Conservation (phyloP, 2,888 invertebrate species). For the Platerodrilus igneus region DNA sequence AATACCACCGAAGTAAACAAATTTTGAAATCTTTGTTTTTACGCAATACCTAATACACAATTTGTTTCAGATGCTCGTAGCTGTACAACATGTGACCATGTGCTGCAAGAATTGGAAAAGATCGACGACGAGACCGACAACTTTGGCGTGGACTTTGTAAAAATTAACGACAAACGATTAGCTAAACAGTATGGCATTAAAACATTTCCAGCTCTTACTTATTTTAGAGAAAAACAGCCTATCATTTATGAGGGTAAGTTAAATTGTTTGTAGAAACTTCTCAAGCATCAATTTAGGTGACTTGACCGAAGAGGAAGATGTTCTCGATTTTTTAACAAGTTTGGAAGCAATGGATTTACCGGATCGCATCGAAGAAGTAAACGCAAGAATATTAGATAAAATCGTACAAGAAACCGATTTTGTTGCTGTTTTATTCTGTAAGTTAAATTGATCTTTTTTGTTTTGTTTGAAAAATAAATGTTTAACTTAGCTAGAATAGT, state of each 20-base stretch:
- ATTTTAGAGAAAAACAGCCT: slow-evolving; percentile 94
- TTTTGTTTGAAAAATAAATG: slow-evolving; percentile 2
- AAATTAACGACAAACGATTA: slow-evolving; percentile 92
- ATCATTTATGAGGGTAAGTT: slow-evolving; percentile 86
- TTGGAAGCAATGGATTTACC: slow-evolving; percentile 93
- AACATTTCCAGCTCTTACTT: slow-evolving; percentile 93
- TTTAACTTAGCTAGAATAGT: no score
- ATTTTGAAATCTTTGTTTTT: no score
- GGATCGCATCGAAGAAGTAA: slow-evolving; percentile 93
- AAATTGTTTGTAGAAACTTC: slow-evolving; percentile 3
- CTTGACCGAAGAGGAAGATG: slow-evolving; percentile 91
- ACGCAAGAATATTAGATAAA: slow-evolving; percentile 82
- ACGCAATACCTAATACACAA: no score
- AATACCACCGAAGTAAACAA: no score
- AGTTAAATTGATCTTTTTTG: slow-evolving; percentile 51
- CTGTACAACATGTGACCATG: slow-evolving; percentile 88
- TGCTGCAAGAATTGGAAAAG: slow-evolving; percentile 85
- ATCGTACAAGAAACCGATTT: slow-evolving; percentile 89
- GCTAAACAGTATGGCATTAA: slow-evolving; percentile 95
- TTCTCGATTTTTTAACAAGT: slow-evolving; percentile 88
- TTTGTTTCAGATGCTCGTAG: slow-evolving; percentile 85
- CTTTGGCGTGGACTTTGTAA: slow-evolving; percentile 92
- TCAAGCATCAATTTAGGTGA: slow-evolving; percentile 60
- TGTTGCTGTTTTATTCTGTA: slow-evolving; percentile 91
- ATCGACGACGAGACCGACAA: slow-evolving; percentile 94